A percentile compares a stretch with the other conserved stretches of the same genome.
Conservation (phyloP, 2,113 vertebrate genomes). For the Odobenus rosmarus region DNA sequence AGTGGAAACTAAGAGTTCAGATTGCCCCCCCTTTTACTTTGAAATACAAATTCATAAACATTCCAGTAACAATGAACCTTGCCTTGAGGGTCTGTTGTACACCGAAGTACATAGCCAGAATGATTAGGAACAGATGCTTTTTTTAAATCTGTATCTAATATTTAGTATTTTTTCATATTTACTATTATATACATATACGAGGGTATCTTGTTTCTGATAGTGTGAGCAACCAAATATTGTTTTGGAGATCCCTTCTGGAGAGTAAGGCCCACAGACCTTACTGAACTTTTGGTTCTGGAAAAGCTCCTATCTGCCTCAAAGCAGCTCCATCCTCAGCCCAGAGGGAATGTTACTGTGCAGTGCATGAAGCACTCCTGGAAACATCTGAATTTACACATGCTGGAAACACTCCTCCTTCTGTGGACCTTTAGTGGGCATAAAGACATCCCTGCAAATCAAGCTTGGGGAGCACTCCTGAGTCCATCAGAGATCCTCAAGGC, state of each 20-base stretch:
- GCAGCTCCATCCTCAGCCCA: neutral
- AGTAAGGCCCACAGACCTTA: neutral
- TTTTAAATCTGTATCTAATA: neutral
- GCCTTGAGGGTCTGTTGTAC: neutral
- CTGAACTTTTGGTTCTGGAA: neutral
- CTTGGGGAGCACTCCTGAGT: neutral
- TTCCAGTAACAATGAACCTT: neutral
- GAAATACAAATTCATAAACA: constrained; percentile 32
- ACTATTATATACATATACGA: neutral
- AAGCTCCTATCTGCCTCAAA: neutral
- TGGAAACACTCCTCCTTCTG: neutral
- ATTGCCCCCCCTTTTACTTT: constrained; percentile 21
- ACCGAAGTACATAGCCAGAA: neutral
- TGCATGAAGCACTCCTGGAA: neutral
- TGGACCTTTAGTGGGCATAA: neutral
- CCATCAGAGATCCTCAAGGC: neutral
- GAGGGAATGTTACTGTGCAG: neutral
- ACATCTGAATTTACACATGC: neutral
- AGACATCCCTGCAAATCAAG: neutral
- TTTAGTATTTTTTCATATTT: constrained; percentile 16
- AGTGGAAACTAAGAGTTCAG: neutral
- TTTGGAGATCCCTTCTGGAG: neutral
- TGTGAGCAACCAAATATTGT: neutral
- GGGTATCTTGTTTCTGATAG: neutral
- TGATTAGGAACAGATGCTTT: neutral